Percentiles rank a stretch among this genome's conserved stretches.
These are phyloP conservation scores for Ranitomeya imitator DNA, from an alignment of 2,113 vertebrate species.

Conservation along the genomic window DNA sequence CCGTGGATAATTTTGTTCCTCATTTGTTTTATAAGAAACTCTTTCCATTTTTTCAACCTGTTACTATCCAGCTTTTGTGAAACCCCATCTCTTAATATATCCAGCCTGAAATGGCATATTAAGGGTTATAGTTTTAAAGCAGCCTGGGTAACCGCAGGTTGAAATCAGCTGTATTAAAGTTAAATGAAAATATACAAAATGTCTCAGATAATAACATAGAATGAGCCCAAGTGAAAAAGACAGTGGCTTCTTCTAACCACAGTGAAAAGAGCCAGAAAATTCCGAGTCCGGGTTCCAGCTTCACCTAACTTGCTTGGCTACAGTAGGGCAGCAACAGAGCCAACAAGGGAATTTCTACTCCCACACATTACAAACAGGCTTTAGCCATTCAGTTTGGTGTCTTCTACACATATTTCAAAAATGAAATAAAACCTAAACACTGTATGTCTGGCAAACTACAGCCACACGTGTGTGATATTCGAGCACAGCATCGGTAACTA, in stretches of 20 bases:
- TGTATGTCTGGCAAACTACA: background rate
- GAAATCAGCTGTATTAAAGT: background rate
- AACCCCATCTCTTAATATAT: background rate
- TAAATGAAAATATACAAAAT: background rate
- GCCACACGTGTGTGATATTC: background rate
- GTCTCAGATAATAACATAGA: constrained; percentile 1
- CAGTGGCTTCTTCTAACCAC: constrained; percentile 39
- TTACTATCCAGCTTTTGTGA: background rate
- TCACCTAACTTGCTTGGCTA: constrained; percentile 45
- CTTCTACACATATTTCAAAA: constrained; percentile 7
- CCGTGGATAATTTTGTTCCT: background rate
- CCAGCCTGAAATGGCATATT: background rate
- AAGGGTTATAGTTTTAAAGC: background rate
- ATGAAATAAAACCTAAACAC: background rate
- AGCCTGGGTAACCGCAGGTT: background rate
- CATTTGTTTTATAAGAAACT: no score
- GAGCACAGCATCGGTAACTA: background rate
- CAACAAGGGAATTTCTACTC: constrained; percentile 23
- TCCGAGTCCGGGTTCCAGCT: constrained; percentile 19
- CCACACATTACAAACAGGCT: constrained; percentile 36
- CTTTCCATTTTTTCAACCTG: background rate
- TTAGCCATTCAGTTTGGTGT: background rate
- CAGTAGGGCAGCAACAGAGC: constrained; percentile 22
- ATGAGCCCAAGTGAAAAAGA: background rate
- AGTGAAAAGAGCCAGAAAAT: background rate